Evolutionary conservation across 1,140 invertebrate genomes (phyloP), one percentile per base, ranked within the genome.

Genomic region (Chrysomallon squamiferum): DNA sequence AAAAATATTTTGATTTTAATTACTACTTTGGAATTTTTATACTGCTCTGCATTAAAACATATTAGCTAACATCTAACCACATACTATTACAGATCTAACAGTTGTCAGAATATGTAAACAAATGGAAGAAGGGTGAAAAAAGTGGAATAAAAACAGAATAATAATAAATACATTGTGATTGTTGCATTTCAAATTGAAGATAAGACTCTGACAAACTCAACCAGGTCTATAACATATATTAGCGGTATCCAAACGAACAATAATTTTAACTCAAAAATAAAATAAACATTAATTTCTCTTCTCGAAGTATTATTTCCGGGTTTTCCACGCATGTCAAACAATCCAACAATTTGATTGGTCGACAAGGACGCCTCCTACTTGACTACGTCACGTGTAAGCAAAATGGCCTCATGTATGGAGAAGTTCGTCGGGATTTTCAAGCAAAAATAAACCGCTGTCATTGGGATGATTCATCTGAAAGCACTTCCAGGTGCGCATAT

Each of bases 401-500:
- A 38, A 57, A 73, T 65, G 67, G 61, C 59, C 4, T 58, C 61
- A 45, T 62, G 66, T 15, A 62, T 73, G 52, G 68, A 74, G 5
- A 58, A 59, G 18, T 79, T 79, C 58, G 59, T 43, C 22, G 49
- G 43, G 27, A 11, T 75, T 2, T 82, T 80, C 56, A 67, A 65
- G 33, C 68, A 70, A 59, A 59, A 66, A 50, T 69, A 52, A 25
- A 63, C 79, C 22, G 74, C 81, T 59, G 80, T 93, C 49, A 90
- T 93, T 78, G 92, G 91, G 66, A 93, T 93, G 92, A 87, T 93
- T 70, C 92, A 93, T 77, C 87, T 92, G 1, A 85, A 83, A 71
- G 89, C 91, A 25, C 81, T 93, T 56, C 92, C 92, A 83, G 92
- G 92, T 77, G 64, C 66, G 45, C n/a, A 7, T 22, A 22, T 32